A percentile compares a stretch with the other conserved stretches of the same genome.
Conservation (phyloP, 2,113 vertebrate genomes). For the Seriola dumerili region DNA sequence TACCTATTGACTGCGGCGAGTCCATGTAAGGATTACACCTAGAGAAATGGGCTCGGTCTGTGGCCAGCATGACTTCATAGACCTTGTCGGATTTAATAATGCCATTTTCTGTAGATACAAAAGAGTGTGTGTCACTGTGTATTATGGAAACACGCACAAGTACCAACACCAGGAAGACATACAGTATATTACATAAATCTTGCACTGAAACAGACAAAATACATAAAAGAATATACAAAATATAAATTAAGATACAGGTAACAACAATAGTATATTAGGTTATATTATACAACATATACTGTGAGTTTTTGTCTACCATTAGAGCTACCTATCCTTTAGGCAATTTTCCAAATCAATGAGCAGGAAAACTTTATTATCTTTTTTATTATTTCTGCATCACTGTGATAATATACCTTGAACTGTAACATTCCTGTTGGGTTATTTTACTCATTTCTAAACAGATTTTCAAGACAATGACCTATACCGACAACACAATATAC, state of each 20-base stretch:
- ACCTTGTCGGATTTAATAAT: constrained; percentile 99
- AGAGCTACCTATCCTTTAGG: no score
- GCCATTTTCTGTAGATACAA: constrained; percentile 92
- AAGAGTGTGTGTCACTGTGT: constrained; percentile 45
- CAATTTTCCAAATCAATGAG: neutral
- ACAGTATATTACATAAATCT: constrained; percentile 25
- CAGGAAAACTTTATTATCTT: neutral
- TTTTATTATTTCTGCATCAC: neutral
- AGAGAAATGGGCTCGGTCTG: constrained; percentile 95
- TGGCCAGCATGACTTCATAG: constrained; percentile 98
- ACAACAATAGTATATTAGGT: neutral
- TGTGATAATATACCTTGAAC: neutral
- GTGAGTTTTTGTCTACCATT: neutral
- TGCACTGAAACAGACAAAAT: constrained; percentile 2
- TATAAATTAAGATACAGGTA: neutral
- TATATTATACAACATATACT: neutral
- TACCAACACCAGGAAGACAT: constrained; percentile 5
- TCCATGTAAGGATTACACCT: constrained; percentile 99
- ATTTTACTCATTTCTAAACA: no score
- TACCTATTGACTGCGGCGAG: constrained; percentile 99
- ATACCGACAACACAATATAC: no score
- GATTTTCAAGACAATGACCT: no score
- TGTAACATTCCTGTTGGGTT: no score
- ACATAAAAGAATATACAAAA: neutral
- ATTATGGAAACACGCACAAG: neutral